Percentiles rank a stretch among this genome's conserved stretches.
phyloP scores from a whole-genome alignment of 2,113 vertebrate genomes.

The Raja brachyura region DNA sequence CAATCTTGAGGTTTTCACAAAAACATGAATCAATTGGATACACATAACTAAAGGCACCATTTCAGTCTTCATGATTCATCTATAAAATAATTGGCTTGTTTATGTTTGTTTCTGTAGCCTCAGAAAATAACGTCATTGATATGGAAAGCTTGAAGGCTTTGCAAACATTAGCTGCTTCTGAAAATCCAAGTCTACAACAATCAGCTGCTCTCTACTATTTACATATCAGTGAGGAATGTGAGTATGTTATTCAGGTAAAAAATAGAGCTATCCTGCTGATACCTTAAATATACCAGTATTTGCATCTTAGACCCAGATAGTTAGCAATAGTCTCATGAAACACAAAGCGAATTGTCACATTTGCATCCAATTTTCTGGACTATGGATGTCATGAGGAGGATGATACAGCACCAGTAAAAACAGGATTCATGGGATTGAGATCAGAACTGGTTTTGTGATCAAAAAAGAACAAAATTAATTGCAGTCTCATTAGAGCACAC shows the following conservation, averaged over 20 bases:
- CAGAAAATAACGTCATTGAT: constrained; percentile 50
- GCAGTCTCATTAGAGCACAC: neutral
- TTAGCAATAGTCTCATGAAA: neutral
- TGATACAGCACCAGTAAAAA: no score
- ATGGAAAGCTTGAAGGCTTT: constrained; percentile 54
- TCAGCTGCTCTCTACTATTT: constrained; percentile 63
- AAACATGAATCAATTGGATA: neutral
- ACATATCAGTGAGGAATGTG: constrained; percentile 64
- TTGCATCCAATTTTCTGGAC: neutral
- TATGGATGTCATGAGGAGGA: no score
- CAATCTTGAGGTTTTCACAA: neutral
- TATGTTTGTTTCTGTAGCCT: constrained; percentile 45
- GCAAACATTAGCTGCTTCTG: constrained; percentile 59
- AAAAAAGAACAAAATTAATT: neutral
- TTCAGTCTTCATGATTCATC: neutral
- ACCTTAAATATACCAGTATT: no score
- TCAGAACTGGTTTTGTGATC: neutral
- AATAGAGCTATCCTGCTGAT: neutral
- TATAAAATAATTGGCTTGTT: neutral
- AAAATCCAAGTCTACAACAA: constrained; percentile 58
- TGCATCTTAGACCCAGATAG: neutral
- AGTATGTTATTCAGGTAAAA: constrained; percentile 47
- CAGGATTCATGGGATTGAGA: neutral
- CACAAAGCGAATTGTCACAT: neutral
- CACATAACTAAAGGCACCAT: neutral